These are phyloP conservation scores for Rhagium mordax DNA, from an alignment of 2,888 invertebrate species.

Conservation along the genomic window DNA sequence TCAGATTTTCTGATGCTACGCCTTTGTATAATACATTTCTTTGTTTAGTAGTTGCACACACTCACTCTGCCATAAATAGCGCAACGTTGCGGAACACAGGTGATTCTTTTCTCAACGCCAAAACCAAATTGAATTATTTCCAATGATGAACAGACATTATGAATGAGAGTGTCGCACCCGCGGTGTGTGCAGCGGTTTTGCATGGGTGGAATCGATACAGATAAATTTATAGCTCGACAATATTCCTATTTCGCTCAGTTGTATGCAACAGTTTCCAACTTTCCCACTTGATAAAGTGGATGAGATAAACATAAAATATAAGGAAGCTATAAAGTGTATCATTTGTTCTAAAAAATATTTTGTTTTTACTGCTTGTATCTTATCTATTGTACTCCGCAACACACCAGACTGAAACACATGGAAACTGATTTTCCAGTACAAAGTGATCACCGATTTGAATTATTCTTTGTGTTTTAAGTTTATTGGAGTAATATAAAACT, in stretches of 20 bases:
- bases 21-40: not conserved
- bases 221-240: conserved; percentile 21
- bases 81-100: not conserved
- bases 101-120: not conserved
- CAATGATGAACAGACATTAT: not conserved
- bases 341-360: conserved; percentile 34
- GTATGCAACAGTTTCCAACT: conserved; percentile 44
- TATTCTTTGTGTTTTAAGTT: too few relatives aligned
- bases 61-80: not conserved
- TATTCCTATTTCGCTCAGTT: conserved; percentile 35
- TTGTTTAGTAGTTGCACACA: not conserved
- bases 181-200: conserved; percentile 9
- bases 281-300: conserved; percentile 43
- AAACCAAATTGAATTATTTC: not conserved
- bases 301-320: conserved; percentile 44
- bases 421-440: not conserved
- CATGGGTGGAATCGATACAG: conserved; percentile 23
- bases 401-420: not conserved
- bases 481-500: too few relatives aligned
- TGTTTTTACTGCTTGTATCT: conserved; percentile 29
- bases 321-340: conserved; percentile 40
- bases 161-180: conserved; percentile 9
- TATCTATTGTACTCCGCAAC: conserved; percentile 19
- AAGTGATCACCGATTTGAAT: not conserved
- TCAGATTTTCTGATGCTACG: not conserved